A percentile compares a stretch with the other conserved stretches of the same genome.
Conservation (phyloP, 2,888 invertebrate genomes). For the Eupithecia tripunctaria region DNA sequence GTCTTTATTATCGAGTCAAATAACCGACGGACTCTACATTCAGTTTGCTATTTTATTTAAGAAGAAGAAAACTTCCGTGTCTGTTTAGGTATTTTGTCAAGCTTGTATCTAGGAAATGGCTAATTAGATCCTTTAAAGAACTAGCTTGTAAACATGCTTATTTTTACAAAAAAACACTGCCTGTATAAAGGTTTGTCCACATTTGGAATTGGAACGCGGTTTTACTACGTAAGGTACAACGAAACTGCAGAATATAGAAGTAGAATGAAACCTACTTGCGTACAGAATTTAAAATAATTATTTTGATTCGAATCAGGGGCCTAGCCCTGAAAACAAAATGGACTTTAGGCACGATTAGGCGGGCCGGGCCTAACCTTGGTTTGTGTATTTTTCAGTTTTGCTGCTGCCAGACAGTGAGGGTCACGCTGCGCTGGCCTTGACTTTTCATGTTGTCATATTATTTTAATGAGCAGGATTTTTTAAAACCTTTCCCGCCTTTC, state of each 20-base stretch:
- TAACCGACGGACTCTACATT: neutral
- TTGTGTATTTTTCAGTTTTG: slow-evolving; percentile 13
- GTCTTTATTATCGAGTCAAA: neutral
- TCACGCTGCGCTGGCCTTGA: neutral
- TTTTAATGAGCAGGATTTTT: neutral
- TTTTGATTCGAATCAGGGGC: slow-evolving; percentile 6
- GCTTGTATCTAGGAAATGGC: neutral
- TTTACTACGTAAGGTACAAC: neutral
- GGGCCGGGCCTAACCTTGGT: neutral
- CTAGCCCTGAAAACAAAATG: slow-evolving; percentile 12
- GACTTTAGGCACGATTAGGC: slow-evolving; percentile 8
- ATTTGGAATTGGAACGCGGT: slow-evolving; percentile 2
- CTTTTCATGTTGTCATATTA: slow-evolving; percentile 5
- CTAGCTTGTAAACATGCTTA: neutral
- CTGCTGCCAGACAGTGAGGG: slow-evolving; percentile 6
- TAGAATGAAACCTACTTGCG: neutral
- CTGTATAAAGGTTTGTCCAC: neutral
- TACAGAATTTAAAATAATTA: slow-evolving; percentile 4
- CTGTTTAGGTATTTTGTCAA: neutral
- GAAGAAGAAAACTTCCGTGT: neutral
- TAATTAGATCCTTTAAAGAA: neutral
- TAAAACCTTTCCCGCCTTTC: neutral
- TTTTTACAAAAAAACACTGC: neutral
- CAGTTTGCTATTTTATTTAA: neutral
- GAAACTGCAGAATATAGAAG: neutral